Evolutionary conservation across 2,797 vertebrate genomes (phyloP).

Genomic region (Rhinella marina): DNA sequence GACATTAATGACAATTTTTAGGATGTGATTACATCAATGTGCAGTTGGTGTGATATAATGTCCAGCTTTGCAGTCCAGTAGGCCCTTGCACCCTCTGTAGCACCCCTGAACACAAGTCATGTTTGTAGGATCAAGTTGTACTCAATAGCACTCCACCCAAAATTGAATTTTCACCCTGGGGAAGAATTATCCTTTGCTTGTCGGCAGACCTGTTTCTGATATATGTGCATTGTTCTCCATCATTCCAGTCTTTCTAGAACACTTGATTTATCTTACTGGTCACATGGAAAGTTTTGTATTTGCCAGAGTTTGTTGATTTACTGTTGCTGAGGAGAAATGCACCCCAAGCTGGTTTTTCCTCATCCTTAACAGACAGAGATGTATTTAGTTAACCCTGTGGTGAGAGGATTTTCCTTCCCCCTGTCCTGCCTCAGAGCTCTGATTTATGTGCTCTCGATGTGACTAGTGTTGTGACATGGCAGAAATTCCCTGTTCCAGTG

Average conservation of each 20-base stretch:
- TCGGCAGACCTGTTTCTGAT: not conserved
- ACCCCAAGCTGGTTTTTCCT: constrained; percentile 24
- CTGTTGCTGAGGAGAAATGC: constrained; percentile 29
- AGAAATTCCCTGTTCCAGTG: constrained; percentile 23
- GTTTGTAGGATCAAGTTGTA: not conserved
- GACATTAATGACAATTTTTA: not conserved
- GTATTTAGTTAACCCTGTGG: constrained; percentile 50
- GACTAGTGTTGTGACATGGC: constrained; percentile 41
- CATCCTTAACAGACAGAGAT: constrained; percentile 27
- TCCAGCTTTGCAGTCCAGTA: not conserved
- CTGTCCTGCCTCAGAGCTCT: constrained; percentile 22
- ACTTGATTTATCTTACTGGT: constrained; percentile 29
- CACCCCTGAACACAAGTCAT: not conserved
- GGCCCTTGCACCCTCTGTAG: not conserved
- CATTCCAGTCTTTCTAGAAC: not conserved
- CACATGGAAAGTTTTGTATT: not conserved
- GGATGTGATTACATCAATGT: too few species aligned
- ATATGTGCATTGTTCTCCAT: constrained; percentile 27
- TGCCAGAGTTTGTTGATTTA: constrained; percentile 34
- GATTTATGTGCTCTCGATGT: constrained; percentile 40
- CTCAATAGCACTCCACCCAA: not conserved
- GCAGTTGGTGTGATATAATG: not conserved
- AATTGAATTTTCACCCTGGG: not conserved
- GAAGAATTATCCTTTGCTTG: not conserved
- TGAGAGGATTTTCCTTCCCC: constrained; percentile 44